Evolutionary conservation across 2,113 vertebrate species (phyloP).

Genomic region (Holacanthus passer): DNA sequence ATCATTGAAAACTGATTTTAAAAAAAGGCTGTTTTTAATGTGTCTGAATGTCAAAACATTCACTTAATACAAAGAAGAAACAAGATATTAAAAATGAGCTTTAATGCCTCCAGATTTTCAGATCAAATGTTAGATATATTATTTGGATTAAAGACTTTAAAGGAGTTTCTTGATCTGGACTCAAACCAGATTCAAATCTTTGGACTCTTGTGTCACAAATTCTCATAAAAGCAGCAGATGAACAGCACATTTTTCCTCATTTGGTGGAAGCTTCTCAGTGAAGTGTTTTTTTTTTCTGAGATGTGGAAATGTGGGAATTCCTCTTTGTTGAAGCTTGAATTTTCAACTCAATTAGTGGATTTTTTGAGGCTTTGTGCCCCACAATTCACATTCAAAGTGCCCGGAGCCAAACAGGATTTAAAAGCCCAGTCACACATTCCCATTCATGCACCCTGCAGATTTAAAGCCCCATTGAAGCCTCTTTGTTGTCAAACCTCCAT

Average conservation of each 20-base stretch:
- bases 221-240: background rate
- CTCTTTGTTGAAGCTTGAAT: slow-evolving; percentile 44
- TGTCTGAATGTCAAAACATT: too few relatives aligned
- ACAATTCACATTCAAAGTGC: slow-evolving; percentile 59
- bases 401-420: slow-evolving; percentile 63
- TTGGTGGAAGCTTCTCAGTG: slow-evolving; percentile 25
- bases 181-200: background rate
- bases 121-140: background rate
- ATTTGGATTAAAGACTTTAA: background rate
- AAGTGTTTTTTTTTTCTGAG: background rate
- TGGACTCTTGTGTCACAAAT: background rate
- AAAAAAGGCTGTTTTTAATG: background rate
- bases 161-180: background rate
- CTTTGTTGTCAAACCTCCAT: slow-evolving; percentile 75
- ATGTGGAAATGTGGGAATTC: slow-evolving; percentile 19
- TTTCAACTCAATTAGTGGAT: slow-evolving; percentile 40
- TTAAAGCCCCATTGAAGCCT: slow-evolving; percentile 77
- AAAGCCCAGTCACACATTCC: slow-evolving; percentile 66
- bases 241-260: background rate
- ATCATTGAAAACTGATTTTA: slow-evolving; percentile 36
- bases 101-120: background rate
- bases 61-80: too few relatives aligned
- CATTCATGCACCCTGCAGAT: slow-evolving; percentile 63
- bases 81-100: background rate
- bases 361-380: slow-evolving; percentile 39